phyloP scores from a whole-genome alignment of 2,797 vertebrate species.

The Acrocephalus scirpaceus region DNA sequence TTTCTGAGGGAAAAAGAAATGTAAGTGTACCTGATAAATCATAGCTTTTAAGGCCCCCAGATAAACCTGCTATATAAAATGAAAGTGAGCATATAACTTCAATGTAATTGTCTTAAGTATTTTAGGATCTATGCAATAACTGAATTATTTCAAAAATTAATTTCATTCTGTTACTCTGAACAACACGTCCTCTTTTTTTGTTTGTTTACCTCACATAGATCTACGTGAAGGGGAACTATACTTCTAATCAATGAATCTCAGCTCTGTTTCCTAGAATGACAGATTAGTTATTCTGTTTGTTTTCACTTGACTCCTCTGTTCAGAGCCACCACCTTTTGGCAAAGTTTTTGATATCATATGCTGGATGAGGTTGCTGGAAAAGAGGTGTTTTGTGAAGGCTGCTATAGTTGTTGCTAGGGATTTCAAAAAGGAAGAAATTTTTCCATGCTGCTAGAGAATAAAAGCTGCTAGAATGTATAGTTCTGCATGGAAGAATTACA shows the following conservation, averaged over 20 bases:
- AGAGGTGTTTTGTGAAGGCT: not conserved
- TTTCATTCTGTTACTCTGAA: not conserved
- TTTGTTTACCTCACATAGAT: not conserved
- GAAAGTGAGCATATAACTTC: not conserved
- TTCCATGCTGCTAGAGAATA: not conserved
- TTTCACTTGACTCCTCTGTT: not conserved
- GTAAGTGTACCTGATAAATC: not conserved
- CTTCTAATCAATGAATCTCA: not conserved
- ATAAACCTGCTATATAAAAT: not conserved
- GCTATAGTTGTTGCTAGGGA: not conserved
- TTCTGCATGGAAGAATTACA: not conserved
- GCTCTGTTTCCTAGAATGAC: not conserved
- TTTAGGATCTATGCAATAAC: not conserved
- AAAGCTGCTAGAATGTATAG: not conserved
- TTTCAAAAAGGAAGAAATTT: not conserved
- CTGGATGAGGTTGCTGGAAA: not conserved
- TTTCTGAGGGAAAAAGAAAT: not conserved
- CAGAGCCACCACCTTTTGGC: not conserved
- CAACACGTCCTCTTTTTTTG: rapidly evolving
- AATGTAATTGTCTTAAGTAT: not conserved
- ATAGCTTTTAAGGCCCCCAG: not conserved
- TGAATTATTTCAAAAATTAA: not conserved
- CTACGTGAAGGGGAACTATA: not conserved
- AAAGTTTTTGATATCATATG: not conserved
- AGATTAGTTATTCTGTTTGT: not conserved